phyloP scores from a whole-genome alignment of 2,888 invertebrate genomes.

The Doris montereyensis region DNA sequence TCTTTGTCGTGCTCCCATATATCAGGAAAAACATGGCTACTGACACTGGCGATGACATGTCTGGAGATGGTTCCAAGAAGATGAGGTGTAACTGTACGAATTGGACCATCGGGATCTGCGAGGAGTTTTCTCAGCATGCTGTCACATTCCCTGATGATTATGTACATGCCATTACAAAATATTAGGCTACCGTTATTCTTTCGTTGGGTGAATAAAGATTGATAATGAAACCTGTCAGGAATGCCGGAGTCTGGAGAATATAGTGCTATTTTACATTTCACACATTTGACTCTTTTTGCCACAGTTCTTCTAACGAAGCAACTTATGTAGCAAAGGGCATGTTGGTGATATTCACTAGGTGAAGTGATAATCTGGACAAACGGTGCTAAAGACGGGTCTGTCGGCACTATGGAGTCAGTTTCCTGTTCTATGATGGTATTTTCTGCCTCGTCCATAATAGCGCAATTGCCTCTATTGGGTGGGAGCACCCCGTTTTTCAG shows the following conservation, averaged over 20 bases:
- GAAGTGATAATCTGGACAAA: background rate
- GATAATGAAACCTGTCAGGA: background rate
- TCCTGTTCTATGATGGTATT: background rate
- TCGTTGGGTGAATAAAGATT: background rate
- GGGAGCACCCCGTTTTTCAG: background rate
- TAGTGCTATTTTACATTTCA: background rate
- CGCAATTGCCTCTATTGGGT: background rate
- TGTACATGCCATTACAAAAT: background rate
- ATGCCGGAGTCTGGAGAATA: background rate
- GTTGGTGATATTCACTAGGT: background rate
- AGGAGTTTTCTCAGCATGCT: background rate
- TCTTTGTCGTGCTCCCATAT: background rate
- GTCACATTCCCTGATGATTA: background rate
- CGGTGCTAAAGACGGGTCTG: background rate
- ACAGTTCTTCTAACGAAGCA: background rate
- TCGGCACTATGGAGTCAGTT: background rate
- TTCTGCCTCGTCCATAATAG: background rate
- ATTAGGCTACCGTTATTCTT: background rate
- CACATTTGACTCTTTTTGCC: background rate
- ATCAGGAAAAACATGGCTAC: background rate
- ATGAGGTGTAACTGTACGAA: background rate
- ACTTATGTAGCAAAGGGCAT: background rate
- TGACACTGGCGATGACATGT: background rate
- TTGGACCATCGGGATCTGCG: background rate
- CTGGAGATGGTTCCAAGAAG: background rate